These are phyloP conservation scores for Eubasilissa regina DNA, from an alignment of 1,140 invertebrate genomes.

Conservation along the genomic window DNA sequence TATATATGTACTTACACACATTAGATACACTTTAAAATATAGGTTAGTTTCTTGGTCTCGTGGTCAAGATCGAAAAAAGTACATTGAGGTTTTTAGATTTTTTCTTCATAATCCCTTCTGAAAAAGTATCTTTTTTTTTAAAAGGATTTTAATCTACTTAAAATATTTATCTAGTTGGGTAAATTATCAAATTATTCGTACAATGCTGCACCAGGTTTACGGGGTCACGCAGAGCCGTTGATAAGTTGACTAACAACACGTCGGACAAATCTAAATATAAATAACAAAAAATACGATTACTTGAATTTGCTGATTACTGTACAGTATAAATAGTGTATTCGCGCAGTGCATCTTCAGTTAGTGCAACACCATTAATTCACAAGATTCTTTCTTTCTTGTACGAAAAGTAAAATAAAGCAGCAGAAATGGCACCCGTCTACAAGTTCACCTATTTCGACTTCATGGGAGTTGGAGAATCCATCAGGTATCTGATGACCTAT, in stretches of 20 bases:
- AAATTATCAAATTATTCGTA: neutral
- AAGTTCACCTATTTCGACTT: constrained; percentile 62
- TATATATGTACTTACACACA: too few species aligned
- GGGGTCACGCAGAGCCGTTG: too few species aligned
- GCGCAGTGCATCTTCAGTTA: constrained; percentile 42
- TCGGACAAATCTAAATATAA: too few species aligned
- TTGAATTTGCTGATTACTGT: neutral
- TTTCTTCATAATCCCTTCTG: too few species aligned
- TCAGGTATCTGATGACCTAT: constrained; percentile 82
- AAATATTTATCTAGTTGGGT: neutral
- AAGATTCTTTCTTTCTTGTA: constrained; percentile 21
- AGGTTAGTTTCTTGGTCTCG: too few species aligned
- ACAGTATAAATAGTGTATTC: constrained; percentile 22
- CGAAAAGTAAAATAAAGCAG: neutral
- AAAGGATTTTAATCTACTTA: too few species aligned
- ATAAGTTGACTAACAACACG: too few species aligned
- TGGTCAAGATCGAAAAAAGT: too few species aligned
- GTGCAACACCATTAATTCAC: constrained; percentile 52
- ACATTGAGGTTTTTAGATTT: too few species aligned
- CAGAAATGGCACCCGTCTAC: constrained; percentile 54
- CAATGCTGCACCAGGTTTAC: too few species aligned
- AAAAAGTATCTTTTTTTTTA: too few species aligned
- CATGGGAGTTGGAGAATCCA: constrained; percentile 81
- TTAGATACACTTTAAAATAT: too few species aligned
- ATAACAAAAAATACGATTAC: neutral